These are phyloP conservation scores for Galago senegalensis DNA, from an alignment of 2,797 vertebrate species.

Conservation along the genomic window DNA sequence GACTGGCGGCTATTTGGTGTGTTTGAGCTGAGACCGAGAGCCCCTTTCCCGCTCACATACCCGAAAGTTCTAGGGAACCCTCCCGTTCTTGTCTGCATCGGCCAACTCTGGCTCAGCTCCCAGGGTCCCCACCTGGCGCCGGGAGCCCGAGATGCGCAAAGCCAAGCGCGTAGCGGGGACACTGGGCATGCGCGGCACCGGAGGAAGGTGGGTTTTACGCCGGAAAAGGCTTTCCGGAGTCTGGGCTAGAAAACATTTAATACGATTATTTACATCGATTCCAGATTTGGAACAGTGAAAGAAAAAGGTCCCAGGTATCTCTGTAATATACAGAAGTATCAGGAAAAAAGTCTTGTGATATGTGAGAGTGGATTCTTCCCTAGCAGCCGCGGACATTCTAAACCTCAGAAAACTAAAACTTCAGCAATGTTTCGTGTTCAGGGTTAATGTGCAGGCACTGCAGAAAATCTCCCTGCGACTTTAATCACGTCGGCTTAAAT, in stretches of 20 bases:
- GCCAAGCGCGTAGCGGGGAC: background rate
- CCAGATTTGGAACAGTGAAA: background rate
- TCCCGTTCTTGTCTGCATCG: slow-evolving; percentile 11
- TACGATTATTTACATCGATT: background rate
- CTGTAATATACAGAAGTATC: background rate
- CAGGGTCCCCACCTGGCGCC: slow-evolving; percentile 45
- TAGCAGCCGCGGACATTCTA: background rate
- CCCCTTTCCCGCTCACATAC: slow-evolving; percentile 21
- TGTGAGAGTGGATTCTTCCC: background rate
- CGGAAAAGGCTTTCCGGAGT: slow-evolving; percentile 69
- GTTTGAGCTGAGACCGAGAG: background rate
- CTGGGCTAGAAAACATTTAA: background rate
- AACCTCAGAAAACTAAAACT: slow-evolving; percentile 30
- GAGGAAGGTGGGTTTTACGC: slow-evolving; percentile 73
- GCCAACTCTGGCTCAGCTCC: background rate
- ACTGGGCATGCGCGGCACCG: slow-evolving; percentile 69
- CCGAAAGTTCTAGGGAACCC: slow-evolving; percentile 18
- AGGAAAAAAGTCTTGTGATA: background rate
- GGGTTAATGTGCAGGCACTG: background rate
- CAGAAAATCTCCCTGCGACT: background rate
- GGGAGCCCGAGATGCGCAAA: slow-evolving; percentile 5
- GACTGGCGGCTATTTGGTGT: background rate
- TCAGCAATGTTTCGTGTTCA: background rate
- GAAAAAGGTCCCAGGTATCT: background rate
- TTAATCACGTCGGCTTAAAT: background rate